Percentiles rank a stretch among this genome's conserved stretches.
Evolutionary conservation across 2,888 invertebrate genomes (phyloP).

Genomic region (Antheraea yamamai): DNA sequence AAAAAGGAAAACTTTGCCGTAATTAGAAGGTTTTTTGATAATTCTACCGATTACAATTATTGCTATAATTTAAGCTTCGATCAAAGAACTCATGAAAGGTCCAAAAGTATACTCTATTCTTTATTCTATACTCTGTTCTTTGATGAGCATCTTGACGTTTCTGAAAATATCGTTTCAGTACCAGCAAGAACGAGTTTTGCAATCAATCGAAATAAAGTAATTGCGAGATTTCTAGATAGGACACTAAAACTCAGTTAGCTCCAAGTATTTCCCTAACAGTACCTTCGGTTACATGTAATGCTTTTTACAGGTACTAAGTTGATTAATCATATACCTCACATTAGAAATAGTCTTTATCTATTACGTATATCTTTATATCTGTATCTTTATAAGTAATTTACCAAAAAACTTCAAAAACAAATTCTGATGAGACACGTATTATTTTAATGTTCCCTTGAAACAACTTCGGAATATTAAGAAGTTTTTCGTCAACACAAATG

Average conservation of each 20-base stretch:
- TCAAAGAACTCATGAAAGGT: background rate
- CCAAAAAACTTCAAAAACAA: background rate
- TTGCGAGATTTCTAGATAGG: background rate
- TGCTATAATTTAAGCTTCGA: background rate
- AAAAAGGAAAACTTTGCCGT: background rate
- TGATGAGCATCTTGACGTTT: background rate
- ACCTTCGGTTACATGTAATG: background rate
- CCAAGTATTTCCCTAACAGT: background rate
- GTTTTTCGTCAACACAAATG: background rate
- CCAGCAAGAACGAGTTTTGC: background rate
- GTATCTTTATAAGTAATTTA: background rate
- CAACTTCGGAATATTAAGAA: conserved; percentile 1
- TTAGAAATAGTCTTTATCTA: background rate
- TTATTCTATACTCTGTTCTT: background rate
- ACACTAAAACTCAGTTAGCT: background rate
- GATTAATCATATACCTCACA: background rate
- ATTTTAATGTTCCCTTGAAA: background rate
- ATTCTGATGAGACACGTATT: background rate
- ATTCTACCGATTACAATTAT: background rate
- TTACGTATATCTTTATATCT: too few species aligned
- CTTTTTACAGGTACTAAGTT: background rate
- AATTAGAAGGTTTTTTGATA: background rate
- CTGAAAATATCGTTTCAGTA: background rate
- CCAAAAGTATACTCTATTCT: background rate
- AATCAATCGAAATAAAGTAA: background rate